phyloP scores from a whole-genome alignment of 2,113 vertebrate species.

The Sterrhoptilus dennistouni region DNA sequence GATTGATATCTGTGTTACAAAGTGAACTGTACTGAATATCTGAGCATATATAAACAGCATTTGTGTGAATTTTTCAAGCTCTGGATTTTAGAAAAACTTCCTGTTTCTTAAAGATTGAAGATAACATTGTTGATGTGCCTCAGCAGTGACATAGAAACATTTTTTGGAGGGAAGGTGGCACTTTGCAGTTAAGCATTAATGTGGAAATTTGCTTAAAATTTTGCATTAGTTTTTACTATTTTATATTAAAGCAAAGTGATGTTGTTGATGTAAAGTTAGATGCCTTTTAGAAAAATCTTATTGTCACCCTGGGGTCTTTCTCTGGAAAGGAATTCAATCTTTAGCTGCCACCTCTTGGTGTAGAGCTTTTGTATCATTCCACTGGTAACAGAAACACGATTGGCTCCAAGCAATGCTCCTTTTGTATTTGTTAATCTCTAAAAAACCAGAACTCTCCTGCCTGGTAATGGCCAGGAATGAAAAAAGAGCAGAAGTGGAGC shows the following conservation, averaged over 20 bases:
- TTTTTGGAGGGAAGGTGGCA: neutral
- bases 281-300: neutral
- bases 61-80: neutral
- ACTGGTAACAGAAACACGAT: neutral
- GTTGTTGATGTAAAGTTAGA: neutral
- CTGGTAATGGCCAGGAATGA: neutral
- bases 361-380: neutral
- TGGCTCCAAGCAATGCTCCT: neutral
- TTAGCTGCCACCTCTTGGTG: neutral
- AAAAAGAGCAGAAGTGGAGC: neutral
- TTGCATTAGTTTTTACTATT: neutral
- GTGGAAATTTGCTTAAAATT: neutral
- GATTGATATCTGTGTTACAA: neutral
- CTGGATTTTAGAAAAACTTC: neutral
- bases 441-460: neutral
- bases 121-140: neutral
- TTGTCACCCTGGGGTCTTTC: neutral
- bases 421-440: neutral
- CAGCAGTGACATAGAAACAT: neutral
- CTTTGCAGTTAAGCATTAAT: neutral
- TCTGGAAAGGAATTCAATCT: neutral
- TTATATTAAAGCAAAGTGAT: neutral
- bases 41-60: neutral
- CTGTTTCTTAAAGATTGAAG: neutral
- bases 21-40: neutral